Percentiles rank a stretch among this genome's conserved stretches.
phyloP scores from a whole-genome alignment of 2,797 vertebrate species.

The Toxotes lorentzi region DNA sequence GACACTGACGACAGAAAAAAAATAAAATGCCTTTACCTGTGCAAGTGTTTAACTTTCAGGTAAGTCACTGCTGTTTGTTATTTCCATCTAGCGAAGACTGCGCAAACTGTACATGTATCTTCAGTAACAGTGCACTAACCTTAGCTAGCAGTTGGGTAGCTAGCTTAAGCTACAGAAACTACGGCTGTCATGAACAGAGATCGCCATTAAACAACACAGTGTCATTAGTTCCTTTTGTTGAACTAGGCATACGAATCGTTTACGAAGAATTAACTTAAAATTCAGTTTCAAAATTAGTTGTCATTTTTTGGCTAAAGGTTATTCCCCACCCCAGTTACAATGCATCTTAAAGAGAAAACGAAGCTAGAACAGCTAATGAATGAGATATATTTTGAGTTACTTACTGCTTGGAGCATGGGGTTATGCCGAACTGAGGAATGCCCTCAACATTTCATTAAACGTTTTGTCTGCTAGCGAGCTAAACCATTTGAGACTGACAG shows the following conservation, averaged over 20 bases:
- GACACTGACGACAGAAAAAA: conserved; percentile 27
- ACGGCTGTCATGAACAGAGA: background rate
- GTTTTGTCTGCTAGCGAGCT: background rate
- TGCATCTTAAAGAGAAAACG: background rate
- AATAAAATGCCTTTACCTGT: conserved; percentile 91
- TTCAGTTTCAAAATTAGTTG: background rate
- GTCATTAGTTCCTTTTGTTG: background rate
- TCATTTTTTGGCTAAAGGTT: background rate
- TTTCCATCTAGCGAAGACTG: background rate
- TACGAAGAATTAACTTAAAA: background rate
- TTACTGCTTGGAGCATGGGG: too few relatives aligned
- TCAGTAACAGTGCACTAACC: background rate
- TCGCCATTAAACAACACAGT: background rate
- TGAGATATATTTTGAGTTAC: background rate
- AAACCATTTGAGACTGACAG: background rate
- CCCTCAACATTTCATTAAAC: rapidly evolving
- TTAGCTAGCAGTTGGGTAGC: conserved; percentile 29
- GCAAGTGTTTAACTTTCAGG: conserved; percentile 95
- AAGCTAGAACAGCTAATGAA: background rate
- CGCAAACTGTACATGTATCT: background rate
- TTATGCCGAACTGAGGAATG: background rate
- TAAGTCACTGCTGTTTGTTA: conserved; percentile 58
- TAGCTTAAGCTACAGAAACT: background rate
- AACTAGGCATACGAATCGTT: too few relatives aligned
- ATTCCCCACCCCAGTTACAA: background rate